phyloP scores from a whole-genome alignment of 2,888 invertebrate species.

The Charanyca ferruginea region DNA sequence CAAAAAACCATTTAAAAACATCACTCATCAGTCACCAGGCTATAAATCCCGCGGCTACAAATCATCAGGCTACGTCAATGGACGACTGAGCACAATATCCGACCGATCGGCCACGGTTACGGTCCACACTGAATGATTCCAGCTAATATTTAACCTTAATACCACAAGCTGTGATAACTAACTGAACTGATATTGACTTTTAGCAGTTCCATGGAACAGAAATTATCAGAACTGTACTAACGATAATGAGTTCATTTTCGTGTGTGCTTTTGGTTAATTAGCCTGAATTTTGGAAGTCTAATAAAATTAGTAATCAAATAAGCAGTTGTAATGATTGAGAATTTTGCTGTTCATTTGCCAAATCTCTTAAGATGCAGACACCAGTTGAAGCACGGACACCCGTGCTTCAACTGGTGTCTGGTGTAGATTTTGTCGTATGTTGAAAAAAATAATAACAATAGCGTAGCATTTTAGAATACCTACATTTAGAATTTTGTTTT shows the following conservation, averaged over 20 bases:
- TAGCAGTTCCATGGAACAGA: slow-evolving; percentile 14
- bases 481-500: too few species aligned
- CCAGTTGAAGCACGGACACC: too few species aligned
- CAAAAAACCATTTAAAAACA: slow-evolving; percentile 22
- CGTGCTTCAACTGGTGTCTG: too few species aligned
- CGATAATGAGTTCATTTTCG: not conserved
- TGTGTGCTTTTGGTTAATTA: not conserved
- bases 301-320: too few species aligned
- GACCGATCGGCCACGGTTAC: slow-evolving; percentile 10
- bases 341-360: too few species aligned
- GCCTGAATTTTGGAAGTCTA: not conserved
- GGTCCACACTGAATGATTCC: slow-evolving; percentile 30
- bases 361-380: too few species aligned
- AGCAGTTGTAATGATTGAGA: too few species aligned
- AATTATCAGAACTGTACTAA: not conserved
- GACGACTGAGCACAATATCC: slow-evolving; percentile 60
- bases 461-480: too few species aligned
- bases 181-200: slow-evolving; percentile 36
- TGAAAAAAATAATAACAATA: too few species aligned
- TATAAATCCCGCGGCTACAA: slow-evolving; percentile 35
- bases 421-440: too few species aligned
- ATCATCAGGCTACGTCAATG: slow-evolving; percentile 43
- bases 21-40: too few species aligned
- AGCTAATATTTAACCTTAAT: slow-evolving; percentile 49
- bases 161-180: slow-evolving; percentile 39